phyloP scores from a whole-genome alignment of 2,888 invertebrate species.

The Coecobrya sp. region DNA sequence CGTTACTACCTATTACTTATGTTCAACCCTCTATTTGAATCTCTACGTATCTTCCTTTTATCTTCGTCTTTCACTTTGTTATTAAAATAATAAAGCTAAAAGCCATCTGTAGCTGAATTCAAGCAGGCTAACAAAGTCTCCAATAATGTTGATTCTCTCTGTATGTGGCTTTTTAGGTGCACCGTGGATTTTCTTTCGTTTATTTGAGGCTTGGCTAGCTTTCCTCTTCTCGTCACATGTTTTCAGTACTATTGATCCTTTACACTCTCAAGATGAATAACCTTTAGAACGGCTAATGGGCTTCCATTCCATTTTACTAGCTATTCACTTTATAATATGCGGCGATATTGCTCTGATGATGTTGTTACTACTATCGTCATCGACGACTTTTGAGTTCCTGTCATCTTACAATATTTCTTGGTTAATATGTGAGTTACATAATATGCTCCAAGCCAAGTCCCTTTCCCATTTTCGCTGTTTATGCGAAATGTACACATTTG shows the following conservation, averaged over 20 bases:
- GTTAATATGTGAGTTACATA: background rate
- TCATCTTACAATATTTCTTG: background rate
- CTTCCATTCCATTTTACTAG: constrained; percentile 72
- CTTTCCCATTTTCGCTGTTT: background rate
- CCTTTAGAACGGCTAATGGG: constrained; percentile 72
- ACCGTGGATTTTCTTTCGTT: constrained; percentile 9
- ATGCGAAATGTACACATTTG: background rate
- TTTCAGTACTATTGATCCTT: constrained; percentile 45
- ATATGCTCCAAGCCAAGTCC: background rate
- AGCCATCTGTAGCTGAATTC: constrained; percentile 53
- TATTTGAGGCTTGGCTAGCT: background rate
- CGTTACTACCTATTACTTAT: background rate
- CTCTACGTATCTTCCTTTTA: background rate
- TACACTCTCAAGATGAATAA: constrained; percentile 66
- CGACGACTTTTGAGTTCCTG: background rate
- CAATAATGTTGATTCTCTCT: background rate
- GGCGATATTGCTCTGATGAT: constrained; percentile 30
- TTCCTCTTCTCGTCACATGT: constrained; percentile 21
- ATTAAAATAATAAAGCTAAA: constrained; percentile 73
- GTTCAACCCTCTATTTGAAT: background rate
- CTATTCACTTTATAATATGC: background rate
- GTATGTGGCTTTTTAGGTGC: constrained; percentile 4
- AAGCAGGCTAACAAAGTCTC: constrained; percentile 8
- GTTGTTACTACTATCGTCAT: background rate
- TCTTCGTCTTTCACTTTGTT: constrained; percentile 38